A percentile compares a stretch with the other conserved stretches of the same genome.
Evolutionary conservation across 2,797 vertebrate species (phyloP).

Genomic region (Potorous gilbertii): DNA sequence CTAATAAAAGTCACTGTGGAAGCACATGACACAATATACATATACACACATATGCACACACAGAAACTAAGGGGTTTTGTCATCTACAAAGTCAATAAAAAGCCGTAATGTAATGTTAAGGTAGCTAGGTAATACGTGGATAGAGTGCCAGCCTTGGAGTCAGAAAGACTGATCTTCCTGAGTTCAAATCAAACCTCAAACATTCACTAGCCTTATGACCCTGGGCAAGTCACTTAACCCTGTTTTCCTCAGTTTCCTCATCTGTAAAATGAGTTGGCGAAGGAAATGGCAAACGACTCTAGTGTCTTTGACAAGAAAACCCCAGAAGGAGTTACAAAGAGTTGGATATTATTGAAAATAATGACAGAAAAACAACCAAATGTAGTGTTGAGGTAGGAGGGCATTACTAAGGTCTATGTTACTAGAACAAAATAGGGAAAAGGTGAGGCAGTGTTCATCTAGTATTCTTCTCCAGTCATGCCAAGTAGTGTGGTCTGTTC

Average conservation of each 20-base stretch:
- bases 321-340: neutral
- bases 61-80: neutral
- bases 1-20: neutral
- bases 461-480: neutral
- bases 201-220: neutral
- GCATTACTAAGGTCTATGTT: neutral
- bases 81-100: neutral
- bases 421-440: neutral
- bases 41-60: neutral
- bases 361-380: neutral
- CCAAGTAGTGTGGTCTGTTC: neutral
- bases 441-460: neutral
- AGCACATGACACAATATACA: neutral
- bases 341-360: neutral
- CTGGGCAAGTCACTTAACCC: neutral
- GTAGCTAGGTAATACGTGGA: neutral
- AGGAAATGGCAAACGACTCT: neutral
- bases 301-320: neutral
- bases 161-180: neutral
- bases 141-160: neutral
- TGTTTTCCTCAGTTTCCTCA: neutral
- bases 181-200: neutral
- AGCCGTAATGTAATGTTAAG: neutral
- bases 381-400: neutral
- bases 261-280: neutral